Conservation (phyloP, 2,888 invertebrate species). For the Lycia hirtaria region DNA sequence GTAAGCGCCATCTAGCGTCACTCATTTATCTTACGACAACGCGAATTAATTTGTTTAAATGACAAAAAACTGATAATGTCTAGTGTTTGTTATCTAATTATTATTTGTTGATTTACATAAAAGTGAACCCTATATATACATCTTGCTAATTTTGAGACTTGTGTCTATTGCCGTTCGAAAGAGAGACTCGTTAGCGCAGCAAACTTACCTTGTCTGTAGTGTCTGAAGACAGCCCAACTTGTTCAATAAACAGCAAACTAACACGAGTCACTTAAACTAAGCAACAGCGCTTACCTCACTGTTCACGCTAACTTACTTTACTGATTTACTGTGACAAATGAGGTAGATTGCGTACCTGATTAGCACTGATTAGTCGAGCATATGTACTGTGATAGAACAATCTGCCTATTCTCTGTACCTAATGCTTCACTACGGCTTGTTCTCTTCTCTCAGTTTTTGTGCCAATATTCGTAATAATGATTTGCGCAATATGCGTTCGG, state of each 20-base stretch:
- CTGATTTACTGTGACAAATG: slow-evolving; percentile 8
- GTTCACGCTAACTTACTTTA: slow-evolving; percentile 35
- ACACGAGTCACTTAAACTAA: slow-evolving; percentile 1
- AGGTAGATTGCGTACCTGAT: not conserved
- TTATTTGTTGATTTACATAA: no score
- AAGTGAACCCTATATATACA: no score
- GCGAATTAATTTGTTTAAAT: no score
- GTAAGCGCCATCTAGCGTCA: no score
- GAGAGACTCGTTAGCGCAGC: no score
- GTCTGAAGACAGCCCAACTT: not conserved
- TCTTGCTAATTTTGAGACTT: no score
- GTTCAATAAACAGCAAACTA: slow-evolving; percentile 1
- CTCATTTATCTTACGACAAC: no score
- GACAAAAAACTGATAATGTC: no score
- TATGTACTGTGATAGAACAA: not conserved
- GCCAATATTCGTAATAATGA: no score
- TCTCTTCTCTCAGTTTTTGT: not conserved
- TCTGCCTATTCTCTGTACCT: not conserved
- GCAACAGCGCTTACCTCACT: slow-evolving; percentile 25
- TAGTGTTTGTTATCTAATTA: no score
- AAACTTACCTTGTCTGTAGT: not conserved
- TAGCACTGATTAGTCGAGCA: slow-evolving; percentile 4
- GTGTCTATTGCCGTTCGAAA: no score
- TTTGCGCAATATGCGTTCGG: no score
- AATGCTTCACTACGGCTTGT: not conserved